phyloP scores from a whole-genome alignment of 2,113 vertebrate genomes.

The Phyllopteryx taeniolatus region DNA sequence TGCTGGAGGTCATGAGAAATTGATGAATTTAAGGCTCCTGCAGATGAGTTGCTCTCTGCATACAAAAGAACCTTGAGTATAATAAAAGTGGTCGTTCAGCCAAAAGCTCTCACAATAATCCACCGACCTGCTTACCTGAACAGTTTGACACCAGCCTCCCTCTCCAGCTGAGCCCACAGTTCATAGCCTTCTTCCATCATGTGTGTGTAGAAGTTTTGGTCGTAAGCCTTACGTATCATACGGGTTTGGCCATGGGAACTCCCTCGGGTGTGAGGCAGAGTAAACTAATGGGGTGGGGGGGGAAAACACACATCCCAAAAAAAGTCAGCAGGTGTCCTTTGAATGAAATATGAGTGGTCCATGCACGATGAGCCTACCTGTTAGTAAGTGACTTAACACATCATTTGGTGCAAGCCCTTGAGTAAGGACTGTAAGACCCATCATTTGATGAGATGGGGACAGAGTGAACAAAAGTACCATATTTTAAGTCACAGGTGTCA shows the following conservation, averaged over 20 bases:
- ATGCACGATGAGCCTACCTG: no score
- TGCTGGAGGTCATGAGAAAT: constrained; percentile 47
- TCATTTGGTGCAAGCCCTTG: no score
- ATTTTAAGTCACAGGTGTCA: no score
- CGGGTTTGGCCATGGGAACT: constrained; percentile 92
- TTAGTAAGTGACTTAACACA: no score
- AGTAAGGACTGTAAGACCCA: no score
- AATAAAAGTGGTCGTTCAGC: constrained; percentile 32
- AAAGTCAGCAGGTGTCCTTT: background rate
- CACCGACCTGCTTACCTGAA: constrained; percentile 73
- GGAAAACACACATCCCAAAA: background rate
- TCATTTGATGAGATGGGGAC: no score
- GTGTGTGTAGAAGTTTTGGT: constrained; percentile 68
- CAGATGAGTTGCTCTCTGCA: constrained; percentile 39
- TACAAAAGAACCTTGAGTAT: constrained; percentile 29
- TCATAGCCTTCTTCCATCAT: constrained; percentile 86
- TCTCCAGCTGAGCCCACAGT: constrained; percentile 81
- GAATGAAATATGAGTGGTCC: background rate
- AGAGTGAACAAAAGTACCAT: no score
- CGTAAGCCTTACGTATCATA: constrained; percentile 83
- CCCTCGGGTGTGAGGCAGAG: constrained; percentile 85
- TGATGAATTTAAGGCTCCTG: constrained; percentile 38
- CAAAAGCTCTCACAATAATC: constrained; percentile 10
- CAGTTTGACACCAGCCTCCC: constrained; percentile 71
- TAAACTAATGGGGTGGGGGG: constrained; percentile 70